Conservation (phyloP, 2,888 invertebrate genomes). For the Platycnemis pennipes region DNA sequence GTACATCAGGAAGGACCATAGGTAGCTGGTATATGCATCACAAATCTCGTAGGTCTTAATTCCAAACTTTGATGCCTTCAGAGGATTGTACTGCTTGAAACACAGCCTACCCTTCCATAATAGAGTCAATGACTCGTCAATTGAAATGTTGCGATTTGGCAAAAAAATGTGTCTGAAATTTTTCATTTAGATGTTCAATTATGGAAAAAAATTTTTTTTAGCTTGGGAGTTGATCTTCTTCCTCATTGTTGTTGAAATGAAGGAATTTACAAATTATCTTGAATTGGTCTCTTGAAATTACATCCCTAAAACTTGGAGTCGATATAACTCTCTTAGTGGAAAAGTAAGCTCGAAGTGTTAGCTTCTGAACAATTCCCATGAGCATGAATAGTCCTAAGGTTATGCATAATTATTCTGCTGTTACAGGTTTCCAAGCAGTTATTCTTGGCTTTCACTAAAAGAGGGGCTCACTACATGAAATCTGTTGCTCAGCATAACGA, state of each 20-base stretch:
- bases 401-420: no score
- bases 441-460: neutral
- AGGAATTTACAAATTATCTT: no score
- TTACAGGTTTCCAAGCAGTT: constrained; percentile 46
- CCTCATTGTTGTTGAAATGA: no score
- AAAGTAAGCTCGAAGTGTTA: constrained; percentile 12
- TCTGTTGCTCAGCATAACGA: no score
- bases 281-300: no score
- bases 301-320: constrained; percentile 6
- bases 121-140: constrained; percentile 50
- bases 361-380: no score
- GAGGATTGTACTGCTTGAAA: constrained; percentile 50
- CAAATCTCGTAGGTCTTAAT: constrained; percentile 50
- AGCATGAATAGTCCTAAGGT: no score
- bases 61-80: constrained; percentile 62
- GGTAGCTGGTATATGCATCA: constrained; percentile 45
- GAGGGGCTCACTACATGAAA: no score
- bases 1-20: no score
- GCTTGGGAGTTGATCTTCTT: constrained; percentile 36
- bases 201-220: constrained; percentile 53
- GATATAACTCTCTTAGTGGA: neutral
- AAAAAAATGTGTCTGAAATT: constrained; percentile 64
- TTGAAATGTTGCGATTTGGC: no score
- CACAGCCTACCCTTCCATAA: no score
- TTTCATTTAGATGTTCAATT: no score